Conservation (phyloP, 2,113 vertebrate species). For the Tetrao urogallus region DNA sequence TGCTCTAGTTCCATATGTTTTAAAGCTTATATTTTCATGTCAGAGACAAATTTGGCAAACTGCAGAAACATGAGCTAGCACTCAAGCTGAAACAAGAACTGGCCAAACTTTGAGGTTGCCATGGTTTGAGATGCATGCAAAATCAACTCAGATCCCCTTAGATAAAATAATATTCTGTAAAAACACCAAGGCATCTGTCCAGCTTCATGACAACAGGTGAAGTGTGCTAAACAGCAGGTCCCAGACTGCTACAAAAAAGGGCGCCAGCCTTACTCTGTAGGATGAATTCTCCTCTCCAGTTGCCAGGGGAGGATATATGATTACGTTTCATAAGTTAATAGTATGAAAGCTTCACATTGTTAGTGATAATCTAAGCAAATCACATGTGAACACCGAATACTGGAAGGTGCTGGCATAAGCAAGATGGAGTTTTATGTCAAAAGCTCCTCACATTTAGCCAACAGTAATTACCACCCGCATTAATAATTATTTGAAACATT, state of each 20-base stretch:
- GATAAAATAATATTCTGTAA: neutral
- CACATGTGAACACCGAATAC: neutral
- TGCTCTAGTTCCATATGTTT: neutral
- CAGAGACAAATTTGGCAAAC: neutral
- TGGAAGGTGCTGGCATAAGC: neutral
- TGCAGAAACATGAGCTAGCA: neutral
- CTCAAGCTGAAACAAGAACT: slow-evolving; percentile 1
- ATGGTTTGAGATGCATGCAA: neutral
- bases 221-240: neutral
- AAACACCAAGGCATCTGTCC: neutral
- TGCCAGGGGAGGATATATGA: neutral
- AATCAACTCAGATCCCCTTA: neutral
- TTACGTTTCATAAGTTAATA: neutral
- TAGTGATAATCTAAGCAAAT: neutral
- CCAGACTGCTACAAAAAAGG: neutral
- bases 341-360: neutral
- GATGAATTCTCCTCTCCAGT: neutral
- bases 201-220: neutral
- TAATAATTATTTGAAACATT: neutral
- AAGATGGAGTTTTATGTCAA: neutral
- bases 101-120: neutral
- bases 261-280: neutral
- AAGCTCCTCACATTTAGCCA: slow-evolving; percentile 7
- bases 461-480: neutral
- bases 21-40: slow-evolving; percentile 27